Evolutionary conservation across 2,888 invertebrate genomes (phyloP).

Genomic region (Lasioglossum lativentre): DNA sequence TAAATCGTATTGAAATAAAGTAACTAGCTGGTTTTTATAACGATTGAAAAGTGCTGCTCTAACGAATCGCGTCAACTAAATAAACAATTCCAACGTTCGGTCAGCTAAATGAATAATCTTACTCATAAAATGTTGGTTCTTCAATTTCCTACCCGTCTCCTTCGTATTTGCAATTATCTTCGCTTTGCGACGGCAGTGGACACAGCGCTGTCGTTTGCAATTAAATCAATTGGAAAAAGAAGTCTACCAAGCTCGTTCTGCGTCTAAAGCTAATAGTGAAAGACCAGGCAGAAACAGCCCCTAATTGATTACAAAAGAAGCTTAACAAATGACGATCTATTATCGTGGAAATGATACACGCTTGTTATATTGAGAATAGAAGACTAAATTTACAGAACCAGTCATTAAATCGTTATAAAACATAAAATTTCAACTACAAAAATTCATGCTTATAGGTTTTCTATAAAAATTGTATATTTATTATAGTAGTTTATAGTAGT

Average conservation of each 20-base stretch:
- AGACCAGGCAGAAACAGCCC: constrained; percentile 47
- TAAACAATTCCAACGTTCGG: background rate
- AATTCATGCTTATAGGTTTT: background rate
- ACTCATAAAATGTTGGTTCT: background rate
- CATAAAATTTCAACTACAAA: background rate
- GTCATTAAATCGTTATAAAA: background rate
- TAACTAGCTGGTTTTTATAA: background rate
- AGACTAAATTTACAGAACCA: background rate
- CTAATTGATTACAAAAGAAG: constrained; percentile 54
- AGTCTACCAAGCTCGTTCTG: constrained; percentile 55
- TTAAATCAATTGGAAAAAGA: constrained; percentile 54
- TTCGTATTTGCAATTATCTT: constrained; percentile 16
- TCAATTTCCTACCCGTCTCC: background rate
- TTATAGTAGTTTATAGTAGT: background rate
- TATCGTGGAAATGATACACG: constrained; percentile 14
- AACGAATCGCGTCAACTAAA: background rate
- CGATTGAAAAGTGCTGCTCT: background rate
- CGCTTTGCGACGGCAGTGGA: background rate
- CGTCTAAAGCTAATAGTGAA: constrained; percentile 36
- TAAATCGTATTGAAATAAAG: background rate
- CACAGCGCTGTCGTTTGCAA: constrained; percentile 41
- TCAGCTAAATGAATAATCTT: constrained; percentile 4
- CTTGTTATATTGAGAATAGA: background rate
- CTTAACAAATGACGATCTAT: constrained; percentile 49
- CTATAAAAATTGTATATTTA: background rate